phyloP scores from a whole-genome alignment of 2,888 invertebrate genomes.

The Parthenolecanium corni region DNA sequence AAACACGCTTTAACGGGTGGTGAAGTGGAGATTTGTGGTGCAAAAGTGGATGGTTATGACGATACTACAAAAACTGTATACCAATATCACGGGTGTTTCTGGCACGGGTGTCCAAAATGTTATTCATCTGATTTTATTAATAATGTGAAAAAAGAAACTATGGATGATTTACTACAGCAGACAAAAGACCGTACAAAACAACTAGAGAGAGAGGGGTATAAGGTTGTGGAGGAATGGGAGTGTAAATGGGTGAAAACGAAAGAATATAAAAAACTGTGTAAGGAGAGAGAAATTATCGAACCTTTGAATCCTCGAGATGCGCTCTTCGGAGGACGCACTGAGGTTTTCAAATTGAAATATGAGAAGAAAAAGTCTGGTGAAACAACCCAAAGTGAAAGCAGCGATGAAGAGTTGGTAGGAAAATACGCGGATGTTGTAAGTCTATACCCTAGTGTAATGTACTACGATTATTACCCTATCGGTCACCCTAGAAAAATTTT shows the following conservation, averaged over 20 bases:
- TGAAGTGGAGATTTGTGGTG: constrained; percentile 30
- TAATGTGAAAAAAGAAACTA: constrained; percentile 16
- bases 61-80: constrained; percentile 13
- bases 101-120: too few relatives aligned
- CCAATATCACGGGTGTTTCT: constrained; percentile 21
- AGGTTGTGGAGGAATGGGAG: too few relatives aligned
- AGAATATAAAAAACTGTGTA: constrained; percentile 9
- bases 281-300: constrained; percentile 18
- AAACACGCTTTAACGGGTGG: constrained; percentile 31
- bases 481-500: constrained; percentile 33
- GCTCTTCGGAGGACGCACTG: too few relatives aligned
- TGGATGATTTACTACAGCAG: constrained; percentile 23
- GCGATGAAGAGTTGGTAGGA: constrained; percentile 33
- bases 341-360: too few relatives aligned
- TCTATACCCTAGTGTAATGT: too few relatives aligned
- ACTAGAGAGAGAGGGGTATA: constrained; percentile 20
- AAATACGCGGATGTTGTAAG: too few relatives aligned
- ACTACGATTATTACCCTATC: too few relatives aligned
- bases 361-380: constrained; percentile 33
- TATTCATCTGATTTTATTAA: too few relatives aligned
- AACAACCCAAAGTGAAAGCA: constrained; percentile 32
- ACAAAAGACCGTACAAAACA: constrained; percentile 26
- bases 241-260: too few relatives aligned
- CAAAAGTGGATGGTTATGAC: constrained; percentile 23
- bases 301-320: constrained; percentile 32